phyloP scores from a whole-genome alignment of 1,140 invertebrate species.

The Pachypsylla venusta region DNA sequence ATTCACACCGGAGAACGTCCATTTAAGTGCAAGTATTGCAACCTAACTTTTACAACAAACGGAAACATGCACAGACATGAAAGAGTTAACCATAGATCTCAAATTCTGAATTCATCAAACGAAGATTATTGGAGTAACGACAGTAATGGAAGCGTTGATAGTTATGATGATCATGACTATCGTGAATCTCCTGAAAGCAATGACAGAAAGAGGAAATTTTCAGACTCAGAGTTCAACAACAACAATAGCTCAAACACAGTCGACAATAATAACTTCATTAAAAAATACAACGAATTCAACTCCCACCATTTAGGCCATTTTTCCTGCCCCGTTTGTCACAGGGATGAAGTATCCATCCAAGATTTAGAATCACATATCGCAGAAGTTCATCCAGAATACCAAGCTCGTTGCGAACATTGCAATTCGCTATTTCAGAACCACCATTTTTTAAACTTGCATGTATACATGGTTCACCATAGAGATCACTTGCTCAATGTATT shows the following conservation, averaged over 20 bases:
- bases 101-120: not conserved
- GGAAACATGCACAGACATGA: constrained; percentile 78
- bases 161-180: constrained; percentile 8
- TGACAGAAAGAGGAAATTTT: constrained; percentile 7
- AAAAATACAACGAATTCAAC: not conserved
- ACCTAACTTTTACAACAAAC: constrained; percentile 73
- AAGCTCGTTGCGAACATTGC: constrained; percentile 52
- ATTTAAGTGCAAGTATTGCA: constrained; percentile 60
- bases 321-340: constrained; percentile 42
- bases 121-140: constrained; percentile 15
- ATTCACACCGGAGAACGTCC: constrained; percentile 57
- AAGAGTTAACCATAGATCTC: constrained; percentile 40
- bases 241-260: constrained; percentile 14
- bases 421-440: constrained; percentile 50
- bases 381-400: constrained; percentile 48
- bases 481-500: not conserved
- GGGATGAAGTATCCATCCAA: constrained; percentile 41
- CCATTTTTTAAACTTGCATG: constrained; percentile 49
- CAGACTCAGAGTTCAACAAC: not conserved
- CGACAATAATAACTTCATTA: constrained; percentile 15
- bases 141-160: constrained; percentile 18
- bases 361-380: constrained; percentile 51
- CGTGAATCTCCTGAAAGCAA: not conserved
- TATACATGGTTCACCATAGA: constrained; percentile 41
- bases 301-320: constrained; percentile 19